Base-by-base conservation (phyloP, 2,113 vertebrate genomes). In the Cephalopterus ornatus region DNA sequence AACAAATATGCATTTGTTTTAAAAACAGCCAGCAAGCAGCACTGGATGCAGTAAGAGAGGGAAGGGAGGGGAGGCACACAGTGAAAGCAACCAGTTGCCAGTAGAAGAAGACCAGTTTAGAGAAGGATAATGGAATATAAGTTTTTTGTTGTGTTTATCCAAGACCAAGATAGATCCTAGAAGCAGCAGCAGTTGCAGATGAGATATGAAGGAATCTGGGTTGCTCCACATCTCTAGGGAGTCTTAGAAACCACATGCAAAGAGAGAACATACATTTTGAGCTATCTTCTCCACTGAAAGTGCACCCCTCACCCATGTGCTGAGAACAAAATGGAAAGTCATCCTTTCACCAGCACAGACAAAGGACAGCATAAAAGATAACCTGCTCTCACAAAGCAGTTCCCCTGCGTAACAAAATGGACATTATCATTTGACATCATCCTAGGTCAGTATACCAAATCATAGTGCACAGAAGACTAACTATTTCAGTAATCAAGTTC, bases 221-320 rank as follows among this genome's bases (percentile, higher is more conserved):
- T 59, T 56, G 22, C 12, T 96, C 46, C 58, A 33, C 5, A n/a
- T 41, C 11, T 47, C 41, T 46, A 65, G 17, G 19, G 23, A 44
- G 2, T 37, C 55, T 87, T 35, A 41, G n/a, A 88, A 68, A 71
- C 17, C 14, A 27, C 81, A 35, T 24, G 67, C 28, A 37, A 33
- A 62, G 19, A 58, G 2, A 8, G 11, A 46, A 67, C 18, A 35
- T 5, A 46, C 26, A 27, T 52, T 52, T 52, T 52, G 50, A 52
- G 26, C 26, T 7, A 32, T 11, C 42, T 81, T 28, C n/a, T 78
- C 50, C 41, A 55, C n/a, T 59, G 8, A 15, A 65, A 56, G 13
- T 2, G 2, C 44, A 52, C 11, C 32, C 28, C 21, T 46, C 16
- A 16, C 2, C 12, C 35, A 1, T 33, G 27, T 17, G 0, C 59